Evolutionary conservation across 1,140 invertebrate species (phyloP).

Genomic region (Odontomachus brunneus): DNA sequence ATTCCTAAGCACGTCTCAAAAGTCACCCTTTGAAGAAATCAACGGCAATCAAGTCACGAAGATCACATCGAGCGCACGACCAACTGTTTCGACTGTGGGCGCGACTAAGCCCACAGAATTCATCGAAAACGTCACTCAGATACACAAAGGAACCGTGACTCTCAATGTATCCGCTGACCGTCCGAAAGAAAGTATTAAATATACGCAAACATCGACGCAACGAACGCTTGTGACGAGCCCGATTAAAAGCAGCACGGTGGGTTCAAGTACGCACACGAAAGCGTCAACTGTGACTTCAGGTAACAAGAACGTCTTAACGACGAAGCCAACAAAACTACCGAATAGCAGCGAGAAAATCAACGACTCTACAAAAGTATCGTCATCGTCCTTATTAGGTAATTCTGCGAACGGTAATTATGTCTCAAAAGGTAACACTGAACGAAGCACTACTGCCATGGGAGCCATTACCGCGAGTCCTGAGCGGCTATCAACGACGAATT

Average conservation of each 20-base stretch:
- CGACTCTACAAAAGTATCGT: neutral
- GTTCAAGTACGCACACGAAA: slow-evolving; percentile 22
- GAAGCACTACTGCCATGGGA: neutral
- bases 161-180: neutral
- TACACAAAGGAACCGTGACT: neutral
- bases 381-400: neutral
- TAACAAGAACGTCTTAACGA: neutral
- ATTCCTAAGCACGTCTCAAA: slow-evolving; percentile 59
- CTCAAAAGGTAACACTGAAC: neutral
- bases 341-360: neutral
- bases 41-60: slow-evolving; percentile 44
- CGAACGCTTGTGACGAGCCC: neutral
- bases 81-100: neutral
- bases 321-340: neutral
- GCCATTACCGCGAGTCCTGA: neutral
- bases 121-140: neutral
- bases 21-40: neutral
- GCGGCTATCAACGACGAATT: neutral
- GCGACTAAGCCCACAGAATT: neutral
- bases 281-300: neutral
- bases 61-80: slow-evolving; percentile 71
- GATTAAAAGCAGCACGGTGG: neutral
- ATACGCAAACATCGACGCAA: slow-evolving; percentile 2
- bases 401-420: neutral
- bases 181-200: slow-evolving; percentile 1